phyloP scores from a whole-genome alignment of 2,113 vertebrate species.

The Seriola rivoliana region DNA sequence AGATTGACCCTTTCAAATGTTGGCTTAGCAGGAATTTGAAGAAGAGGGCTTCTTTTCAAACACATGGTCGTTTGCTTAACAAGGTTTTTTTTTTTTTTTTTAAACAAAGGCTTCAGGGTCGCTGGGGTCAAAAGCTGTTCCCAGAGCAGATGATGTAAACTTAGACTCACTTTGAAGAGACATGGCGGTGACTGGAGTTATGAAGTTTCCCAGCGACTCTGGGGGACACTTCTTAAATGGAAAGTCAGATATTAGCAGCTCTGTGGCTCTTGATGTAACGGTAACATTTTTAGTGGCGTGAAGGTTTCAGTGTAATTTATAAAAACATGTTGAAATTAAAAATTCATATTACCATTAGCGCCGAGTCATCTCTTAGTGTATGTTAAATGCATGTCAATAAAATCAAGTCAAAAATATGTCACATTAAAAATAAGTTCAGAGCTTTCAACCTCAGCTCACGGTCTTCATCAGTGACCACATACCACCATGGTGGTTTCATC shows the following conservation, averaged over 20 bases:
- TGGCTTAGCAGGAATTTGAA: constrained; percentile 13
- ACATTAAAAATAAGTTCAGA: background rate
- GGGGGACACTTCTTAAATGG: background rate
- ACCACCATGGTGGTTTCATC: background rate
- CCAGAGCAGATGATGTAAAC: background rate
- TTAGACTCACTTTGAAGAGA: background rate
- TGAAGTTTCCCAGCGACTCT: background rate
- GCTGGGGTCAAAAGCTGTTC: background rate
- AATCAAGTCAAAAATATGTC: background rate
- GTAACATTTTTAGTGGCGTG: background rate
- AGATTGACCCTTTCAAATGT: constrained; percentile 20
- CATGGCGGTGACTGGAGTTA: background rate
- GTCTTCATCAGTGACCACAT: too few species aligned
- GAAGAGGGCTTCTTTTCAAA: constrained; percentile 2
- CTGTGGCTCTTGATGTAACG: background rate
- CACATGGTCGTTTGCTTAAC: background rate
- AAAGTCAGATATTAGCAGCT: background rate
- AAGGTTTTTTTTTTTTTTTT: too few species aligned
- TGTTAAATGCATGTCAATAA: background rate
- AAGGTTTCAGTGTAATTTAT: too few species aligned
- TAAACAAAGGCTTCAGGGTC: background rate
- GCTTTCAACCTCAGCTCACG: background rate
- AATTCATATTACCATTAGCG: too few species aligned
- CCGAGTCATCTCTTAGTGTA: too few species aligned
- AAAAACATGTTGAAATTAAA: too few species aligned